Base-by-base conservation (phyloP, 2,888 invertebrate species). In the Trachelus stipa region DNA sequence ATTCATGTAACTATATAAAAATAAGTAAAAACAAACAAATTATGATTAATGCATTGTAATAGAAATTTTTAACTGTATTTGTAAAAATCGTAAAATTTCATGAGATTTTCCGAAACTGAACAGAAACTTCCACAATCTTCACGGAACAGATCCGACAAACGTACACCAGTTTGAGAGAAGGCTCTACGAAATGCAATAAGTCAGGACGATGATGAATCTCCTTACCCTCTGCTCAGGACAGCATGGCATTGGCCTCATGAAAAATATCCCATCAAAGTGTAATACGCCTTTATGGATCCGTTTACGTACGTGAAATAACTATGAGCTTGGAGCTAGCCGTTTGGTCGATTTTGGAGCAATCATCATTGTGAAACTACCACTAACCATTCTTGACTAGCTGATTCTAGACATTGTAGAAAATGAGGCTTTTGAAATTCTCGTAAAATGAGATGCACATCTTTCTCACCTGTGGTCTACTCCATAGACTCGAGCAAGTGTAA, bases 261-360 rank as follows among this genome's bases (percentile, higher is more conserved):
- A 71, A 71, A 71, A 71, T 71, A 71, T 71, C 33, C 71, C 71
- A 71, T 71, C 71, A 71, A 34, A 12, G 31, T 15, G 33, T 34
- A 71, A 31, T 31, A 31, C 71, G 71, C 33, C 34, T 71, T 71
- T 71, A 71, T 31, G 9, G 31, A 33, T 71, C 31, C 71, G 71
- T 34, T 31, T 71, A 71, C 12, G 71, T 71, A 71, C 71, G 71
- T 71, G 71, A 71, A 71, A 71, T 34, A 34, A 31, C 71, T 71
- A 71, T 23, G 71, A 71, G 34, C 56, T 23, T 23, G 23, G 1
- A 56, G 23, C 23, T 56, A 1, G 9, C 9, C 56, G 56, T 56
- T 23, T 23, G 9, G 23, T 23, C 23, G 56, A 56, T 56, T 56
- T 23, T 23, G 56, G 56, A 56, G 56, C 23, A 56, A 56, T 9